Base-by-base conservation (phyloP, 2,888 invertebrate species). In the Trachelus tabidus region DNA sequence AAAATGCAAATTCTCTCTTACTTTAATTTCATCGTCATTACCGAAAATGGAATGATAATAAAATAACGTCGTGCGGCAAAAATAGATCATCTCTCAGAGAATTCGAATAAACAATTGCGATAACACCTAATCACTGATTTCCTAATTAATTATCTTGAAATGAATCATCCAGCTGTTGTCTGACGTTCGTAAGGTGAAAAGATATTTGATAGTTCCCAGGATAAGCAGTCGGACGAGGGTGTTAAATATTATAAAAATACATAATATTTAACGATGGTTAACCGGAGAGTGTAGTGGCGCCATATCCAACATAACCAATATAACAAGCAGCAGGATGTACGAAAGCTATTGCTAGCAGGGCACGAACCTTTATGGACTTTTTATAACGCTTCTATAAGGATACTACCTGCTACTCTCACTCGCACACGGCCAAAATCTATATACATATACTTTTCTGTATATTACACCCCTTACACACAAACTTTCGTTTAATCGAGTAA, bases 171-270 rank as follows among this genome's bases (percentile, higher is more conserved):
- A 23, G 23, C 23, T 6, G 23, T 1, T 2, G 40, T 23, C 9
- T 23, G 40, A 56, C 9, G 6, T 9, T 23, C 6, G 23, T 9
- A 23, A 56, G 40, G 2, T 23, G 23, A 23, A 56, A 23, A 23
- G 9, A 56, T 56, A 56, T 56, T 56, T 23, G 6, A 56, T 9
- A 9, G 40, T 23, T 15, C 40, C 23, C 6, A 23, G 1, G 23
- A 23, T 56, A 30, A 83, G 83, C 81, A 83, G 78, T 80, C 77
- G 76, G 73, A 76, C 79, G 79, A 31, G 81, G 79, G 80, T 86
- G 85, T 87, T 86, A 88, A 88, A 86, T 87, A 87, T 89, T 86
- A 88, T 87, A 85, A 88, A 88, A 88, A 88, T 87, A 86, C 84
- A 83, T 88, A 88, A 85, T 86, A 84, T 84, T 85, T 84, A 84